These are phyloP conservation scores for Alces alces DNA, from an alignment of 2,113 vertebrate genomes.

Conservation along the genomic window DNA sequence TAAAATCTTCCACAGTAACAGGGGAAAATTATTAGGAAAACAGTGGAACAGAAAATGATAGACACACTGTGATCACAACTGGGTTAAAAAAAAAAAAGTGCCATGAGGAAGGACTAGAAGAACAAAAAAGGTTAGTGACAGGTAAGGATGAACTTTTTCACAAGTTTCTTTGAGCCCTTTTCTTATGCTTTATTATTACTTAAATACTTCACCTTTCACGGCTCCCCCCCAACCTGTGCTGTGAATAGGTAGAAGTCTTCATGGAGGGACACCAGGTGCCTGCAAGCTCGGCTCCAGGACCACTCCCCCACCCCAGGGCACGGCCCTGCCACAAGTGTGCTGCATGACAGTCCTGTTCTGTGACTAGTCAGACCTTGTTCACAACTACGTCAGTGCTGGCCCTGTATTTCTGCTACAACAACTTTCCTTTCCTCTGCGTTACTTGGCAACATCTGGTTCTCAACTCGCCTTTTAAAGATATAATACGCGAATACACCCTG, in stretches of 20 bases:
- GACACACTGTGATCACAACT: neutral
- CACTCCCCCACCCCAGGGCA: neutral
- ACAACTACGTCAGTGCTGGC: neutral
- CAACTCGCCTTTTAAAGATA: neutral
- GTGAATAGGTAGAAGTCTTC: neutral
- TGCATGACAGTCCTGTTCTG: neutral
- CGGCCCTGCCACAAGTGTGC: neutral
- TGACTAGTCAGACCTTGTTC: neutral
- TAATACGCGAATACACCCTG: neutral
- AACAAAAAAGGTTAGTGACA: neutral
- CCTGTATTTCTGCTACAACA: neutral
- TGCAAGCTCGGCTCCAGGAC: neutral
- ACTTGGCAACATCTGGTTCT: neutral
- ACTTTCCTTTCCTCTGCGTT: neutral
- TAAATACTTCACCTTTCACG: neutral
- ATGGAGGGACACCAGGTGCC: neutral
- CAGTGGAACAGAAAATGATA: neutral
- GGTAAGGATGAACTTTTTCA: neutral
- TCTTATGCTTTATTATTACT: neutral
- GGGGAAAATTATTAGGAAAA: constrained; percentile 10
- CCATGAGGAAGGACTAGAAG: neutral
- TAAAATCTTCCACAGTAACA: neutral
- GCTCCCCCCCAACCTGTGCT: neutral
- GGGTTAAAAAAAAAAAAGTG: neutral
- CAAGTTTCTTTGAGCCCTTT: neutral